Evolutionary conservation across 2,888 invertebrate species (phyloP).

Genomic region (Parnassius smintheus): DNA sequence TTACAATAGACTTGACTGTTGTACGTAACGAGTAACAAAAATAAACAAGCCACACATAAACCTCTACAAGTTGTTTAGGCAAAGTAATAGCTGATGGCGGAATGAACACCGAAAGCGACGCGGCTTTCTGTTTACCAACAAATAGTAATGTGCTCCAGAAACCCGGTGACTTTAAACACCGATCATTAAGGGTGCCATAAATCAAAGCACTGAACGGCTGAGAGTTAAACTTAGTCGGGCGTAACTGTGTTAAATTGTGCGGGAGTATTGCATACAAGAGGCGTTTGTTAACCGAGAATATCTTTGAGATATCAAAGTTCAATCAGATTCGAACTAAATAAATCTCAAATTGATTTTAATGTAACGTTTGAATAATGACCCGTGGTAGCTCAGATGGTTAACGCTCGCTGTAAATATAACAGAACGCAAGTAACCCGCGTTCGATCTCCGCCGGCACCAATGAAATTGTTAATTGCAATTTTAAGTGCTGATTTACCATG

Average conservation of each 20-base stretch:
- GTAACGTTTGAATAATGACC: too few species aligned
- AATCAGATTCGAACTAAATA: too few species aligned
- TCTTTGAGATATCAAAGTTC: background rate
- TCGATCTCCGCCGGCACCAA: too few species aligned
- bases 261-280: constrained; percentile 14
- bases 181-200: constrained; percentile 25
- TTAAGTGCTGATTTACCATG: too few species aligned
- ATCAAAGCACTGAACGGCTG: constrained; percentile 24
- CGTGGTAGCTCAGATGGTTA: too few species aligned
- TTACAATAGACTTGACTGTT: background rate
- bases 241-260: constrained; percentile 19
- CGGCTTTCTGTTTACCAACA: constrained; percentile 27
- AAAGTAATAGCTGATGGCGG: constrained; percentile 2
- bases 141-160: constrained; percentile 24
- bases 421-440: too few species aligned
- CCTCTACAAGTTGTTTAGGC: background rate
- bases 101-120: constrained; percentile 13
- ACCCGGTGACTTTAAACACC: constrained; percentile 21
- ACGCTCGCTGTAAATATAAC: too few species aligned
- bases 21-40: constrained; percentile 3
- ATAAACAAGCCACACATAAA: background rate
- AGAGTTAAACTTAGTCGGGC: constrained; percentile 10
- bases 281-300: background rate
- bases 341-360: too few species aligned
- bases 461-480: too few species aligned